Evolutionary conservation across 2,113 vertebrate genomes (phyloP), one percentile per base, ranked within the genome.

Genomic region (Ibidorhyncha struthersii): DNA sequence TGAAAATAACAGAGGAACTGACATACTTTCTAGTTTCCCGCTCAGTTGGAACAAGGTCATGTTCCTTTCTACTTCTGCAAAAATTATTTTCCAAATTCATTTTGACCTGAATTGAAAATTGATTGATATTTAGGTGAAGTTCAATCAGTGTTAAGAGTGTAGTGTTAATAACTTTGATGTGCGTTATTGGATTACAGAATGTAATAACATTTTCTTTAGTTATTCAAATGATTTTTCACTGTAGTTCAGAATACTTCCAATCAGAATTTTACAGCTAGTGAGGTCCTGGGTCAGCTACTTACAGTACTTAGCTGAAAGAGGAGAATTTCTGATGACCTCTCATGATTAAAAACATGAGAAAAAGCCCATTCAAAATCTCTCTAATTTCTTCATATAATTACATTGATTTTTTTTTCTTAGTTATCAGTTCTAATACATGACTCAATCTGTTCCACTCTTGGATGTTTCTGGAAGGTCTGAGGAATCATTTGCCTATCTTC

Each of bases 101-200:
- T 87, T 94, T 34, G 91, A 58, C 67, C 56, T 61, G 52, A 92
- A 79, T 71, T 89, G 81, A 86, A 84, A 84, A 86, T 62, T 3
- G 38, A 86, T 89, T 94, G 50, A 84, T 90, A 55, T 49, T 87
- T 93, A 72, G 29, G 47, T 81, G 52, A 93, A 84, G 83, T 87
- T 95, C 80, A 89, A 30, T 86, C 59, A 86, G 17, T 89, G 38
- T 91, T 94, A 83, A 79, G 43, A 80, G 22, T 22, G 23, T 66
- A 78, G 32, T 50, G 55, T 92, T 95, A 92, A 89, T 70, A 82
- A 78, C 26, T 86, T 94, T 55, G 14, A 83, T 74, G 59, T 69
- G 26, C 1, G 2, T 55, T 86, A 78, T 34, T 81, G 69, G 63
- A 83, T 77, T 95, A 77, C 36, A 86, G 59, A 80, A 62, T 11